Evolutionary conservation across 2,888 invertebrate species (phyloP).

Genomic region (Papilio gigon): DNA sequence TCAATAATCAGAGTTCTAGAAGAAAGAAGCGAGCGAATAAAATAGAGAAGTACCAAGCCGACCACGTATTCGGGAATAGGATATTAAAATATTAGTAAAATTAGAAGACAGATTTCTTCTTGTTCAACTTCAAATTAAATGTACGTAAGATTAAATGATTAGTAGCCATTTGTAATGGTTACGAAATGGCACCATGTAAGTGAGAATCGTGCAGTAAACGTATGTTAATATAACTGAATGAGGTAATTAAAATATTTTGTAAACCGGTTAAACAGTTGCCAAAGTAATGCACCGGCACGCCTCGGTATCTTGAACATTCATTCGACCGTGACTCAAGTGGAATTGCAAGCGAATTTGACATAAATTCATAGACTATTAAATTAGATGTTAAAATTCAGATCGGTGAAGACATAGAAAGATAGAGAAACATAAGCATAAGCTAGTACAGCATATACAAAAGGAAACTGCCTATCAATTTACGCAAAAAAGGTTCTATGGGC

Average conservation of each 20-base stretch:
- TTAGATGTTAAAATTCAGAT: not conserved
- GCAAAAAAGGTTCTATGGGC: too few species aligned
- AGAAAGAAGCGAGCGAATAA: not conserved
- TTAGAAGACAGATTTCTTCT: not conserved
- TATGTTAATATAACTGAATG: not conserved
- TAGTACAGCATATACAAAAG: too few species aligned
- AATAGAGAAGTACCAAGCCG: not conserved
- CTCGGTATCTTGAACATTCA: slow-evolving; percentile 9
- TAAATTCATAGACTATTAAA: not conserved
- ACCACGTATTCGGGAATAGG: not conserved
- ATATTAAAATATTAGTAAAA: not conserved
- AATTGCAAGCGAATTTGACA: not conserved
- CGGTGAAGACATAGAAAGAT: not conserved
- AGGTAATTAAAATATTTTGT: slow-evolving; percentile 19
- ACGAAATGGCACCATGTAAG: slow-evolving; percentile 13
- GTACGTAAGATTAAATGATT: not conserved
- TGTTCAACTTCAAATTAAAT: too few species aligned
- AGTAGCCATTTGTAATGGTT: not conserved
- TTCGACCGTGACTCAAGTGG: slow-evolving; percentile 29
- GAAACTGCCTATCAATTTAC: not conserved
- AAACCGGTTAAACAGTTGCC: slow-evolving; percentile 21
- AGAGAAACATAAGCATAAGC: too few species aligned
- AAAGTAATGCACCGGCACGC: not conserved
- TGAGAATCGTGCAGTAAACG: slow-evolving; percentile 15
- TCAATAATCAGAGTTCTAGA: too few species aligned